Evolutionary conservation across 2,113 vertebrate genomes (phyloP).

Genomic region (Thunnus thynnus): DNA sequence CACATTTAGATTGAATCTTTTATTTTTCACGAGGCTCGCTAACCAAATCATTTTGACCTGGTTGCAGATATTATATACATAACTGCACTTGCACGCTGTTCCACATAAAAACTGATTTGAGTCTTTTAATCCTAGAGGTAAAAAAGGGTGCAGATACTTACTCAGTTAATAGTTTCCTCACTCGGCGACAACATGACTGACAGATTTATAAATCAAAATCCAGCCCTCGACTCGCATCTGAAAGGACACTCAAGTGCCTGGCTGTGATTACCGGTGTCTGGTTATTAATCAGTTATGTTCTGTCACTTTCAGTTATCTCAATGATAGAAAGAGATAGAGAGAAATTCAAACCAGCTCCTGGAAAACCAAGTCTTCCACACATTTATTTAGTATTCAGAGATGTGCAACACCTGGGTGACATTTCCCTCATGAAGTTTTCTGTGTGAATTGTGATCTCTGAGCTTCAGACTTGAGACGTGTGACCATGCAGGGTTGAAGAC

Average conservation of each 20-base stretch:
- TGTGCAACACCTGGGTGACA: constrained; percentile 37
- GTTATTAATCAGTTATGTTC: background rate
- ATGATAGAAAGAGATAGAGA: background rate
- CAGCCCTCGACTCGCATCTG: constrained; percentile 35
- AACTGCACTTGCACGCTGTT: constrained; percentile 23
- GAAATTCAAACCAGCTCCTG: constrained; percentile 48
- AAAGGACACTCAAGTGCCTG: constrained; percentile 75
- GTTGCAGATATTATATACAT: background rate
- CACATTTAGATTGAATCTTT: constrained; percentile 72
- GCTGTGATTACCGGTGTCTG: constrained; percentile 51
- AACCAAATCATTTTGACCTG: constrained; percentile 35
- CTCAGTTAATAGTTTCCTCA: constrained; percentile 19
- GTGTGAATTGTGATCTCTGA: constrained; percentile 14
- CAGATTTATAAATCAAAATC: background rate
- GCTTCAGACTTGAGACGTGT: constrained; percentile 5
- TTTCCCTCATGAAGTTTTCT: constrained; percentile 47
- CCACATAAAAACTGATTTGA: constrained; percentile 14
- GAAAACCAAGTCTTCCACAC: constrained; percentile 66
- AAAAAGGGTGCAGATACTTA: constrained; percentile 1
- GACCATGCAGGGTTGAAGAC: constrained; percentile 4
- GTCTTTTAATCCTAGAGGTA: constrained; percentile 6
- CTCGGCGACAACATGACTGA: background rate
- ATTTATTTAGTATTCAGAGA: constrained; percentile 37
- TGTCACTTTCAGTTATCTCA: background rate
- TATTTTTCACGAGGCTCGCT: constrained; percentile 2